Evolutionary conservation across 2,113 vertebrate species (phyloP).

Genomic region (Helogale parvula): DNA sequence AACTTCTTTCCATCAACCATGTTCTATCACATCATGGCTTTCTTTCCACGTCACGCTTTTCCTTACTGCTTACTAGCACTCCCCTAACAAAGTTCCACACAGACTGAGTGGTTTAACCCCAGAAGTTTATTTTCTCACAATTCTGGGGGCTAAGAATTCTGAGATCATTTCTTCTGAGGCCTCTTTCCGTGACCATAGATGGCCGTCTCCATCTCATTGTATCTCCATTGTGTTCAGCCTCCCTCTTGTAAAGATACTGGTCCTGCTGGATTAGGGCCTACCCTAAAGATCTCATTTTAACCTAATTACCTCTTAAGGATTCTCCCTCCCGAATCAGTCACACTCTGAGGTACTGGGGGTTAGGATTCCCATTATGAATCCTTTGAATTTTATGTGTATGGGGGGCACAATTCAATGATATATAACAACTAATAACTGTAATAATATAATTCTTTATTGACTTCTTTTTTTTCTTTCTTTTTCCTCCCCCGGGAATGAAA

Average conservation of each 20-base stretch:
- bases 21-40: background rate
- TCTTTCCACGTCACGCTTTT: background rate
- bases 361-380: background rate
- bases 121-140: background rate
- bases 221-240: background rate
- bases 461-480: background rate
- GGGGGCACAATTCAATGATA: background rate
- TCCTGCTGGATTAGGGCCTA: background rate
- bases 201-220: background rate
- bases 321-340: background rate
- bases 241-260: background rate
- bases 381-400: background rate
- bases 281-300: background rate
- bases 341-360: background rate
- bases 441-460: background rate
- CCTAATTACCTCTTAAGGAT: background rate
- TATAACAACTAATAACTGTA: background rate
- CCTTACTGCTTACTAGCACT: background rate
- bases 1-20: background rate
- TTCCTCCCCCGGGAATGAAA: background rate
- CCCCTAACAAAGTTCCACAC: background rate
- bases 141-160: background rate
- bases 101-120: background rate
- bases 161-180: background rate
- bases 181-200: background rate